These are phyloP conservation scores for Parasteatoda tepidariorum DNA, from an alignment of 1,140 invertebrate species.

Conservation along the genomic window DNA sequence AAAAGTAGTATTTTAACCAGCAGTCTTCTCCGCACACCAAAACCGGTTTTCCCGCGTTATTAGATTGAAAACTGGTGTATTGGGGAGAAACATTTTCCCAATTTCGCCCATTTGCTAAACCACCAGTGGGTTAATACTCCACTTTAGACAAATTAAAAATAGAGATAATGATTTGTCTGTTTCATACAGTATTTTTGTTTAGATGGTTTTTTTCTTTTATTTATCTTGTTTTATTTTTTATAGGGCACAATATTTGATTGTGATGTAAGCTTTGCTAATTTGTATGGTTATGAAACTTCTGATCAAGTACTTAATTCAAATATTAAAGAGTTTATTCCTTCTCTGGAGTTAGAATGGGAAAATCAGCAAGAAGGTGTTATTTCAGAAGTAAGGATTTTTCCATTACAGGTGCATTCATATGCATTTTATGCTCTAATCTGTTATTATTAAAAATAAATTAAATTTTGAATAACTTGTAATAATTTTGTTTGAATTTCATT, in stretches of 20 bases:
- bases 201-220: no score
- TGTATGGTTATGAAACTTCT: conserved; percentile 65
- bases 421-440: not conserved
- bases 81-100: no score
- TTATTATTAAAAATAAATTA: no score
- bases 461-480: no score
- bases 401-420: not conserved
- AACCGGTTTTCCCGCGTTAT: no score
- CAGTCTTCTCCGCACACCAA: no score
- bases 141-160: not conserved
- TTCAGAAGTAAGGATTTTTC: not conserved
- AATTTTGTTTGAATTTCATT: no score
- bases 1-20: not conserved
- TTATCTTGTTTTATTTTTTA: not conserved
- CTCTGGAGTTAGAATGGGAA: conserved; percentile 59
- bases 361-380: not conserved
- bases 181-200: not conserved
- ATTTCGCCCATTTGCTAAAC: no score
- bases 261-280: conserved; percentile 65
- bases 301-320: conserved; percentile 64
- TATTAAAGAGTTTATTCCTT: conserved; percentile 66
- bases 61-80: no score
- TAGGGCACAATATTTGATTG: conserved; percentile 66
- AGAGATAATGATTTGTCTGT: not conserved
- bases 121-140: not conserved